phyloP scores from a whole-genome alignment of 2,888 invertebrate genomes.

The Eupithecia pulchellata region DNA sequence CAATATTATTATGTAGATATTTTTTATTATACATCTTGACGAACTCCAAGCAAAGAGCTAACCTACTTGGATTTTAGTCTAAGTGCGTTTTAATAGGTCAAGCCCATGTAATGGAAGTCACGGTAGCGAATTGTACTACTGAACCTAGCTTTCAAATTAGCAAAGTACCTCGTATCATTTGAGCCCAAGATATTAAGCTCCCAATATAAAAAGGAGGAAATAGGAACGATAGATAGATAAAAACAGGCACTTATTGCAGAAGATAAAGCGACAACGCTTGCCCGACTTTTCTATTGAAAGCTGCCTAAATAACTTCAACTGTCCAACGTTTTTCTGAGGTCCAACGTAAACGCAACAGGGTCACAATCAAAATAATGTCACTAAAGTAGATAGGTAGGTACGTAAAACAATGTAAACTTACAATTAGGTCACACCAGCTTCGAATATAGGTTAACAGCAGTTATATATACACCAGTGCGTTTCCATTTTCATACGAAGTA shows the following conservation, averaged over 20 bases:
- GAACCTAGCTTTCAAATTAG: background rate
- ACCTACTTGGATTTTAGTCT: background rate
- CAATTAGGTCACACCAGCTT: slow-evolving; percentile 10
- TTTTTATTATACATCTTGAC: too few relatives aligned
- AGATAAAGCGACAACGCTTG: background rate
- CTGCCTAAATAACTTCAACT: background rate
- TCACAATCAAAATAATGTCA: background rate
- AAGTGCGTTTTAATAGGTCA: background rate
- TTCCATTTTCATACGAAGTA: background rate
- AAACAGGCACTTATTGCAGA: background rate
- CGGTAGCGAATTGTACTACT: background rate
- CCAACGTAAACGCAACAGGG: background rate
- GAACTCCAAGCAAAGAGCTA: too few relatives aligned
- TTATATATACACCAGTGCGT: background rate
- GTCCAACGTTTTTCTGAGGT: background rate
- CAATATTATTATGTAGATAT: too few relatives aligned
- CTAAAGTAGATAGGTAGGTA: background rate
- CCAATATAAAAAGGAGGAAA: too few relatives aligned
- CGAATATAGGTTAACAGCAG: slow-evolving; percentile 16
- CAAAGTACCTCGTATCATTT: background rate
- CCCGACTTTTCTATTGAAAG: background rate
- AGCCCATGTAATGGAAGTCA: background rate
- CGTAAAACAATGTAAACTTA: background rate
- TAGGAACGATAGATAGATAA: too few relatives aligned
- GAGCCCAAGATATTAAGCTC: too few relatives aligned